Evolutionary conservation across 2,797 vertebrate species (phyloP).

Genomic region (Austrolebias charrua): DNA sequence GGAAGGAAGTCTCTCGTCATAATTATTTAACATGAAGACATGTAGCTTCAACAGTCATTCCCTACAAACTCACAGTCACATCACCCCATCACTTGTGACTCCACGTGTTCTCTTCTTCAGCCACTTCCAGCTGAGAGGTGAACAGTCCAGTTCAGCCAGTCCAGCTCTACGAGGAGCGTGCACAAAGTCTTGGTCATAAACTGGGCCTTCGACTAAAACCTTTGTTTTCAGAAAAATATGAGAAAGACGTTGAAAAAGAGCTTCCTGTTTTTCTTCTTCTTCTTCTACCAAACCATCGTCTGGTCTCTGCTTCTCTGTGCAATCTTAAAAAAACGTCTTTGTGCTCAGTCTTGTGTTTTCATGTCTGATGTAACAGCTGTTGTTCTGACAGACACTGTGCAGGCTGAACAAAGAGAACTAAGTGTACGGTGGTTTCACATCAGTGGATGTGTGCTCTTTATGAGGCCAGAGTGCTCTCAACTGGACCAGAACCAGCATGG

Average conservation of each 20-base stretch:
- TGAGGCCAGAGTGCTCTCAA: slow-evolving; percentile 58
- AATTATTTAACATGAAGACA: too few relatives aligned
- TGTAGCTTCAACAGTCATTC: too few relatives aligned
- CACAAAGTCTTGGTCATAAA: slow-evolving; percentile 67
- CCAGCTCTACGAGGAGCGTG: slow-evolving; percentile 59
- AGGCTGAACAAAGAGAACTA: slow-evolving; percentile 44
- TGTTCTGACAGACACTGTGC: too few relatives aligned
- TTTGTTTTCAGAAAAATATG: slow-evolving; percentile 19
- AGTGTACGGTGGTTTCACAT: slow-evolving; percentile 35
- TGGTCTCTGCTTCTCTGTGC: slow-evolving; percentile 24
- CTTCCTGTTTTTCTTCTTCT: not conserved
- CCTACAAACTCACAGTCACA: too few relatives aligned
- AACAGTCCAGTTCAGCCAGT: slow-evolving; percentile 57
- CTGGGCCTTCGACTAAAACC: slow-evolving; percentile 62
- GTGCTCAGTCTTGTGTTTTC: slow-evolving; percentile 53
- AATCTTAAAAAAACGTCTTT: slow-evolving; percentile 30
- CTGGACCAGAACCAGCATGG: slow-evolving; percentile 37
- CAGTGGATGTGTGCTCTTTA: slow-evolving; percentile 60
- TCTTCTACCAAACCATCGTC: slow-evolving; percentile 27
- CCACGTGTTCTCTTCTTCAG: slow-evolving; percentile 33
- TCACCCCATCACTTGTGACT: too few relatives aligned
- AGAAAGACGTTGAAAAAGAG: too few relatives aligned
- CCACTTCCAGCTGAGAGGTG: slow-evolving; percentile 46
- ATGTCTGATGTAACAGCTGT: too few relatives aligned
- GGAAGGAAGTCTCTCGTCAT: too few relatives aligned